Evolutionary conservation across 2,797 vertebrate species (phyloP), one percentile per base, ranked within the genome.

Genomic region (Gambelia wislizenii): DNA sequence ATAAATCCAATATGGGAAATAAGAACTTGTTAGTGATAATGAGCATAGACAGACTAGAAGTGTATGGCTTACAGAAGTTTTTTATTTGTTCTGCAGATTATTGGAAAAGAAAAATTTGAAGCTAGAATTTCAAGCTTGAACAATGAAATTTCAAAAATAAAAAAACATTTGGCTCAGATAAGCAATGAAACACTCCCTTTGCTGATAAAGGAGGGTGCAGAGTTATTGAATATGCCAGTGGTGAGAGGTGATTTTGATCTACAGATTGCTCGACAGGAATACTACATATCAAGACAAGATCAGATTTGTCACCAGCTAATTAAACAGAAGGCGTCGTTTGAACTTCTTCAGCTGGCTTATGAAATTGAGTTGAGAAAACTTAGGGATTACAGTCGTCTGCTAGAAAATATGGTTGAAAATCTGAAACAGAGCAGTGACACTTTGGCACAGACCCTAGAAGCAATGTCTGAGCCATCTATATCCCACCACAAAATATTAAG

Each of bases 311-410:
- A 97, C 94, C 98, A 98, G 92, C 95, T 99, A 47, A 96, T 98
- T 86, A 98, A 96, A 59, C 99, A 99, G 94, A 99, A 98, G 92
- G 97, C 98, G 0, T 98, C 97, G 1, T 98, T 98, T 94, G 98
- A 99, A 44, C 93, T 99, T 92, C 92, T 99, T 81, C 97, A 97
- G 69, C 91, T 99, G 85, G 97, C 97, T 70, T 98, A 96, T 93
- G 97, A 98, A 96, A 93, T 97, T 91, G 98, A 99, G 94, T 90
- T 98, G 72, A 97, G 96, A 89, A 97, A 95, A 67, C 98, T 98
- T 85, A 95, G 91, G 93, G 96, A 86, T 0, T 93, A 97, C 72
- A 89, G 93, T 88, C 89, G 87, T 82, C 97, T 97, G 0, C 96
- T 99, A 67, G 96, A 95, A 89, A 96, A 95, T 52, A 87, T 98